Conservation (phyloP, 2,797 vertebrate genomes). For the Semaprochilodus insignis region DNA sequence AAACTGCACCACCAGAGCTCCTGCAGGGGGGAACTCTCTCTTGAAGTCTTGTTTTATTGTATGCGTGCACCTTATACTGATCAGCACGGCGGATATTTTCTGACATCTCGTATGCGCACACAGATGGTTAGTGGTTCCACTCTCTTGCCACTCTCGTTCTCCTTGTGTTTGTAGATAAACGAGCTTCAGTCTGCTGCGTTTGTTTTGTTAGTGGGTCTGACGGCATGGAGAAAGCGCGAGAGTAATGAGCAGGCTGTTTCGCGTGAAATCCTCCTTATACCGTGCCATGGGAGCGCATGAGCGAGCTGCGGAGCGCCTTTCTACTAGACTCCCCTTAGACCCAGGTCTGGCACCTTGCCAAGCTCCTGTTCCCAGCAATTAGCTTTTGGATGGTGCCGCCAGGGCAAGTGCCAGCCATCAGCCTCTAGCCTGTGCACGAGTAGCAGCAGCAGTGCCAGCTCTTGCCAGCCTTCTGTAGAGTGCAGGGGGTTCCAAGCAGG, state of each 20-base stretch:
- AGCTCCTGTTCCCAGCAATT: slow-evolving; percentile 74
- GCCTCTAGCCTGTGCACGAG: slow-evolving; percentile 54
- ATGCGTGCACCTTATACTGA: slow-evolving; percentile 39
- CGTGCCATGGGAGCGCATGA: neutral
- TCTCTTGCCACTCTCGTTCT: slow-evolving; percentile 9
- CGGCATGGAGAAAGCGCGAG: slow-evolving; percentile 26
- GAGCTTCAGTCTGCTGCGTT: slow-evolving; percentile 18
- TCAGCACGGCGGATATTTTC: slow-evolving; percentile 30
- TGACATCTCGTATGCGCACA: slow-evolving; percentile 41
- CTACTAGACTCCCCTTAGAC: slow-evolving; percentile 7
- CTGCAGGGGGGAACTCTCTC: neutral
- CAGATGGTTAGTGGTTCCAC: slow-evolving; percentile 47
- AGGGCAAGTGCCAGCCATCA: slow-evolving; percentile 62
- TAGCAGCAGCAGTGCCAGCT: slow-evolving; percentile 59
- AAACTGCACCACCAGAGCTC: slow-evolving; percentile 6
- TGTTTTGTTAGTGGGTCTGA: slow-evolving; percentile 8
- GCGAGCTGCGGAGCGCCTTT: slow-evolving; percentile 23
- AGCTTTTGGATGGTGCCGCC: slow-evolving; percentile 67
- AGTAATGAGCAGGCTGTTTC: slow-evolving; percentile 40
- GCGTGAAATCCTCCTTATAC: slow-evolving; percentile 5
- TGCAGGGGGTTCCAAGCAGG: slow-evolving; percentile 15
- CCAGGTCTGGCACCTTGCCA: slow-evolving; percentile 47
- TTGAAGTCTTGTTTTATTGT: slow-evolving; percentile 21
- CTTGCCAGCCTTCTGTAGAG: slow-evolving; percentile 55
- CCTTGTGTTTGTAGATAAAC: slow-evolving; percentile 37